Percentiles rank a stretch among this genome's conserved stretches.
Conservation (phyloP, 2,113 vertebrate species). For the Elephantulus edwardii region DNA sequence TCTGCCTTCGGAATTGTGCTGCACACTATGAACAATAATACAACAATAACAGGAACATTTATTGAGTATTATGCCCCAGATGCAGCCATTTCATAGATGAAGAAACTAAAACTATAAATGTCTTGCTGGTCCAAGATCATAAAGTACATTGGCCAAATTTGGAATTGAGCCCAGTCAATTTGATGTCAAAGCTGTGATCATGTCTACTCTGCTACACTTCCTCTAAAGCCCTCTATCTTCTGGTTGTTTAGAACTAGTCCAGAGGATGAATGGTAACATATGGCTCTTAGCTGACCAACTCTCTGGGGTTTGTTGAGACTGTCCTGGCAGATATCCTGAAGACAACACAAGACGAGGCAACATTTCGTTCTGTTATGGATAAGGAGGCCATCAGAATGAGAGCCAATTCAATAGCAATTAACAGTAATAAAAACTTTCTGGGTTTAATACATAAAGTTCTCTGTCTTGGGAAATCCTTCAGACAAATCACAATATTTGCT, state of each 20-base stretch:
- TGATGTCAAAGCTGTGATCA: background rate
- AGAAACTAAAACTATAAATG: background rate
- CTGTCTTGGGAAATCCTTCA: background rate
- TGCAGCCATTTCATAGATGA: background rate
- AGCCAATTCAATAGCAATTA: background rate
- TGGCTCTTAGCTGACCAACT: background rate
- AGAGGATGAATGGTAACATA: background rate
- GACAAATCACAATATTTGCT: background rate
- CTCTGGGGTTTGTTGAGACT: background rate
- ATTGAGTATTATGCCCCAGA: background rate
- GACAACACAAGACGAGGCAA: background rate
- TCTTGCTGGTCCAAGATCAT: background rate
- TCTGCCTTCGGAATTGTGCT: background rate
- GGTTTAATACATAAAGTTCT: background rate
- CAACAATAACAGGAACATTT: background rate
- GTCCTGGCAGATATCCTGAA: background rate
- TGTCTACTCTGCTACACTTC: background rate
- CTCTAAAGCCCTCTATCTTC: background rate
- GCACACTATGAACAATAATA: background rate
- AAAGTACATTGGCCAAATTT: background rate
- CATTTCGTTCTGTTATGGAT: background rate
- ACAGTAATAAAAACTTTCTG: background rate
- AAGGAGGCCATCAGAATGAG: background rate
- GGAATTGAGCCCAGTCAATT: background rate
- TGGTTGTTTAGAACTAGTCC: background rate